Evolutionary conservation across 2,113 vertebrate genomes (phyloP), one percentile per base, ranked within the genome.

Genomic region (Nycticorax nycticorax): DNA sequence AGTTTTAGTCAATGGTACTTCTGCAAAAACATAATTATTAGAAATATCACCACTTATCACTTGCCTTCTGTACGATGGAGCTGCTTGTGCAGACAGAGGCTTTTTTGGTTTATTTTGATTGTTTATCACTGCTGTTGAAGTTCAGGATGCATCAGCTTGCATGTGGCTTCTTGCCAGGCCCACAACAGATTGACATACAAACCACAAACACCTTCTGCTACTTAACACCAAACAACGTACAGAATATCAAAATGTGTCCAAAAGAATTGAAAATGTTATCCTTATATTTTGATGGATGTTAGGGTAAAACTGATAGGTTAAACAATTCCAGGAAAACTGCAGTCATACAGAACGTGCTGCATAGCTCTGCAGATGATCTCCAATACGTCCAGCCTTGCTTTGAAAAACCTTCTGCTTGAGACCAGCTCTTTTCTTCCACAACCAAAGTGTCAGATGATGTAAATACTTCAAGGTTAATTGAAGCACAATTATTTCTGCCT

Each of bases 201-300:
- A 92, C 78, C 81, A 87, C 90, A 95, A 95, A 96, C 57, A 91
- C 89, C 75, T 87, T 81, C 75, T 73, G 79, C 78, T 93, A 62
- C 89, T 95, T 90, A 84, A 77, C 72, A 48, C 72, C 39, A 89
- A 82, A 74, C 59, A 85, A 93, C 45, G 35, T 3, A 78, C 45
- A 73, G 80, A 91, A 77, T 41, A 96, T 23, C 78, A 84, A 90
- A 94, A 96, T 26, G 14, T 2, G 47, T 24, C 55, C 56, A 48
- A 47, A 72, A 76, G 74, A 95, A 86, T 56, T 55, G 56, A 64
- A 93, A 88, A n/a, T 30, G 43, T 45, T 73, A 77, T 50, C 59
- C 48, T 63, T 67, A 33, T 22, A 78, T 63, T 89, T 88, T 87
- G 72, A 87, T 72, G 74, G 69, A 67, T 41, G 56, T 89, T 59